Evolutionary conservation across 2,797 vertebrate genomes (phyloP).

Genomic region (Oreortyx pictus): DNA sequence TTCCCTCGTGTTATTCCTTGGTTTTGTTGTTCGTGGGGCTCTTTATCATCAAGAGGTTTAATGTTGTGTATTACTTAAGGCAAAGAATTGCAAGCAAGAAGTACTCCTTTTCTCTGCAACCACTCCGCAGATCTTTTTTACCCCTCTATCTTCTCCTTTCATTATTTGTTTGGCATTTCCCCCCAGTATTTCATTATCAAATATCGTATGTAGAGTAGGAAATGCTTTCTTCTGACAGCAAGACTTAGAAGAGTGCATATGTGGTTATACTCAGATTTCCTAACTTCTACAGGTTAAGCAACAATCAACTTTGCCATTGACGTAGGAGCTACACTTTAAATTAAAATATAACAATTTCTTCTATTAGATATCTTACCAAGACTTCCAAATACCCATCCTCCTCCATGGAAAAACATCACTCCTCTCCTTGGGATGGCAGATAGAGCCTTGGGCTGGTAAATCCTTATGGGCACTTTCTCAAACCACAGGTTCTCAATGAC

Average conservation of each 20-base stretch:
- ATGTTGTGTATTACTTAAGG: background rate
- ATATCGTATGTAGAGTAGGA: background rate
- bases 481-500: slow-evolving; percentile 82
- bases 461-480: slow-evolving; percentile 81
- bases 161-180: background rate
- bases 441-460: slow-evolving; percentile 82
- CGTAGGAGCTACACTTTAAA: background rate
- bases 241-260: background rate
- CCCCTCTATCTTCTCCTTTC: background rate
- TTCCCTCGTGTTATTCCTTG: background rate
- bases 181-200: background rate
- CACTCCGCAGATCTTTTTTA: background rate
- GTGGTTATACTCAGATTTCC: background rate
- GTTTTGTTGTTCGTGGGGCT: background rate
- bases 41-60: background rate
- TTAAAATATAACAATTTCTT: background rate
- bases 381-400: slow-evolving; percentile 83
- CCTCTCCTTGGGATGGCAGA: slow-evolving; percentile 77
- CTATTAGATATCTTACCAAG: slow-evolving; percentile 77
- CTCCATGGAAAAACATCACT: slow-evolving; percentile 87
- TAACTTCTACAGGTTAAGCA: background rate
- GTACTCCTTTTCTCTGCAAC: background rate
- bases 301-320: background rate
- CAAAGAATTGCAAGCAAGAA: background rate
- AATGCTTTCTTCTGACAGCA: background rate